A percentile compares a stretch with the other conserved stretches of the same genome.
These are phyloP conservation scores for Lucilia sericata DNA, from an alignment of 1,140 invertebrate species.

Conservation along the genomic window DNA sequence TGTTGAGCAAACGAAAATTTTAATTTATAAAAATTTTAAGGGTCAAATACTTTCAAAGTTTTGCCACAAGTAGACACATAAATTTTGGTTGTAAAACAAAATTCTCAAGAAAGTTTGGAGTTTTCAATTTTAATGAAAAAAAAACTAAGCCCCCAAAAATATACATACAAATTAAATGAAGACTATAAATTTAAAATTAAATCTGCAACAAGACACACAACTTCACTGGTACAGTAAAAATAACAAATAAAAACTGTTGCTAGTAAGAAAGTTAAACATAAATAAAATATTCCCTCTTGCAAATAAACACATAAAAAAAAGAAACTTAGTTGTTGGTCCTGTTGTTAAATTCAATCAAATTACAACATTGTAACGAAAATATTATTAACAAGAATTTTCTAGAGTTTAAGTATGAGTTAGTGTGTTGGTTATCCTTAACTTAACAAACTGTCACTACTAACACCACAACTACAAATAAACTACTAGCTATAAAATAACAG, in stretches of 20 bases:
- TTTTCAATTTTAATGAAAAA: too few relatives aligned
- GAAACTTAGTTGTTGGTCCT: background rate
- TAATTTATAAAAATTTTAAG: background rate
- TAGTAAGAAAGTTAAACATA: background rate
- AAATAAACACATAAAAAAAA: background rate
- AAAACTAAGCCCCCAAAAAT: too few relatives aligned
- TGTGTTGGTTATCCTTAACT: background rate
- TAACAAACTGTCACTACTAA: background rate
- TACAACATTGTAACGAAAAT: background rate
- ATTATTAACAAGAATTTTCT: background rate
- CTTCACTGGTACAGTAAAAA: too few relatives aligned
- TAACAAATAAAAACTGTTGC: too few relatives aligned
- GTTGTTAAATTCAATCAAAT: conserved; percentile 17
- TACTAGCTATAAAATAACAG: too few relatives aligned
- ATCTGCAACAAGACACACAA: too few relatives aligned
- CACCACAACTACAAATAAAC: too few relatives aligned
- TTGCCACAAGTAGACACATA: background rate
- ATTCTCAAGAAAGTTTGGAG: too few relatives aligned
- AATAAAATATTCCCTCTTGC: too few relatives aligned
- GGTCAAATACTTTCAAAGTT: background rate
- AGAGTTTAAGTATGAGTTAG: background rate
- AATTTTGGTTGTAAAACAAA: background rate
- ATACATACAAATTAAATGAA: too few relatives aligned
- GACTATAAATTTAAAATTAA: too few relatives aligned
- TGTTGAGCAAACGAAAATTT: too few relatives aligned